phyloP scores from a whole-genome alignment of 2,797 vertebrate species.

The Diplodus sargus region DNA sequence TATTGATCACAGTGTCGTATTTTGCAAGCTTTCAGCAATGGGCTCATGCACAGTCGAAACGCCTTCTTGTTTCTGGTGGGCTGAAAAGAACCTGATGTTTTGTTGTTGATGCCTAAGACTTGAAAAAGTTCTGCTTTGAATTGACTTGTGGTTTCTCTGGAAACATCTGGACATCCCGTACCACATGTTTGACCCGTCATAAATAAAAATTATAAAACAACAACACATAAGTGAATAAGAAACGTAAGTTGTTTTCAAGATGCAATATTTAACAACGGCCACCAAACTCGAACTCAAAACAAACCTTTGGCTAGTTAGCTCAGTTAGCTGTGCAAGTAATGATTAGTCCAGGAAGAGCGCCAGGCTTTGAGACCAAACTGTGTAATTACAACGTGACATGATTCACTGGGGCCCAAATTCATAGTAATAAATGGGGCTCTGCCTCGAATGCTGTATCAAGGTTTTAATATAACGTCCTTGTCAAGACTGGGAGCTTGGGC shows the following conservation, averaged over 20 bases:
- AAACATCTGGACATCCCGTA: not conserved
- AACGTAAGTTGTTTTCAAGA: conserved; percentile 11
- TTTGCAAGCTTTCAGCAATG: not conserved
- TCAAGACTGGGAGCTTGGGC: too few species aligned
- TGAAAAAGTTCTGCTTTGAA: not conserved
- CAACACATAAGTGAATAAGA: not conserved
- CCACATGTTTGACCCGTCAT: conserved; percentile 2
- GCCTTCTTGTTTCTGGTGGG: not conserved
- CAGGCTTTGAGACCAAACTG: too few species aligned
- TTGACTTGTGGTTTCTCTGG: not conserved
- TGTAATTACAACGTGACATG: too few species aligned
- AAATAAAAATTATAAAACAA: not conserved
- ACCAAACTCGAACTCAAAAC: too few species aligned
- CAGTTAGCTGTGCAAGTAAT: too few species aligned
- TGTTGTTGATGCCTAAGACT: not conserved
- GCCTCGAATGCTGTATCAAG: too few species aligned
- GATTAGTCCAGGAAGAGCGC: too few species aligned
- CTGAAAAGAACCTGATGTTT: not conserved
- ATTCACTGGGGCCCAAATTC: too few species aligned
- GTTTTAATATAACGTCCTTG: too few species aligned
- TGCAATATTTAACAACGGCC: too few species aligned
- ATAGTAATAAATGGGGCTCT: too few species aligned
- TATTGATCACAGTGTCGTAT: not conserved
- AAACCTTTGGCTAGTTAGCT: too few species aligned
- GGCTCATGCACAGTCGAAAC: not conserved